Evolutionary conservation across 35 echinoderm and acorn worm genomes (phyloP).

Genomic region (Lytechinus variegatus): DNA sequence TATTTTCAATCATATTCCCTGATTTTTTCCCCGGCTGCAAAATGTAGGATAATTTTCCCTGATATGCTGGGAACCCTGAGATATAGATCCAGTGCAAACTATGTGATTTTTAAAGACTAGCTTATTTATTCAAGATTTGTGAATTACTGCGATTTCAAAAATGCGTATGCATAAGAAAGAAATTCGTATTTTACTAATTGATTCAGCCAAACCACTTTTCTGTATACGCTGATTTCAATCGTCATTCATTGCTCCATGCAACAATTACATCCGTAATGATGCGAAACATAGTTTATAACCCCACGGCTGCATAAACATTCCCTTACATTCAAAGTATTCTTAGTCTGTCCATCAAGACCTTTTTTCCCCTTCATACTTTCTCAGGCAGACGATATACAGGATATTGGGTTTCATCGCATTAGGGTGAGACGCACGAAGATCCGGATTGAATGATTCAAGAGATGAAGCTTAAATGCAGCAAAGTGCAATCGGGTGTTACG

Average conservation of each 20-base stretch:
- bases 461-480: neutral
- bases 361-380: neutral
- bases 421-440: neutral
- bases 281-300: slow-evolving; percentile 18
- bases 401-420: neutral
- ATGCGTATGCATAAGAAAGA: neutral
- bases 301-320: neutral
- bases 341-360: neutral
- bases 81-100: too few species aligned
- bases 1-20: too few species aligned
- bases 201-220: neutral
- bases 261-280: neutral
- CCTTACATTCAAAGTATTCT: neutral
- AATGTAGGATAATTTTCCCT: too few species aligned
- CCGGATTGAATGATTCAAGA: slow-evolving; percentile 18
- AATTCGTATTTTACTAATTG: neutral
- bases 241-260: neutral
- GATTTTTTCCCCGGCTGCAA: too few species aligned
- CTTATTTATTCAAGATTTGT: neutral
- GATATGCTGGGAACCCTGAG: too few species aligned
- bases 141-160: neutral
- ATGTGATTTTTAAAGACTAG: too few species aligned
- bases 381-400: neutral
- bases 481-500: slow-evolving; percentile 9
- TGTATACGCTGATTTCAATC: neutral